These are phyloP conservation scores for Aphelenchoides fujianensis DNA, from an alignment of 1,140 invertebrate genomes.

Conservation along the genomic window DNA sequence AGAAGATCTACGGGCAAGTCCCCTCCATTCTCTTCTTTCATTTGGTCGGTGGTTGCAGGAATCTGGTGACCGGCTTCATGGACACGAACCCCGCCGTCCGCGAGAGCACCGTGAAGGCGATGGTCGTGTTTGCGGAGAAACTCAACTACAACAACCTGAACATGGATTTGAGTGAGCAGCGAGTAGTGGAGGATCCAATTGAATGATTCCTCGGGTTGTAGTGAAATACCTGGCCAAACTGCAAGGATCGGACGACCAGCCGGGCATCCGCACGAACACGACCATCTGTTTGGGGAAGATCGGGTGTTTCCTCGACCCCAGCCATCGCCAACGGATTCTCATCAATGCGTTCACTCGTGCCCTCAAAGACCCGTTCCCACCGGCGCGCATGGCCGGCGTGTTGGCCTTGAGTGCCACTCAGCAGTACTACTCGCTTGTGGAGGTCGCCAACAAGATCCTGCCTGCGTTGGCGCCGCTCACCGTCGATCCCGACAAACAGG, in stretches of 20 bases:
- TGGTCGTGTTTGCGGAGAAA: constrained; percentile 87
- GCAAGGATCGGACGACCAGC: constrained; percentile 70
- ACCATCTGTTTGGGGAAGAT: constrained; percentile 98
- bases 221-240: constrained; percentile 89
- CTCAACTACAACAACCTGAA: constrained; percentile 96
- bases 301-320: constrained; percentile 85
- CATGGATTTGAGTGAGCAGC: constrained; percentile 88
- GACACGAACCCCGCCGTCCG: constrained; percentile 93
- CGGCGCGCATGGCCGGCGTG: constrained; percentile 81
- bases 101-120: constrained; percentile 94
- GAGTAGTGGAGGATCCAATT: no score
- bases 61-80: constrained; percentile 78
- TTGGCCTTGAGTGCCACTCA: constrained; percentile 88
- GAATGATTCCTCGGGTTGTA: no score
- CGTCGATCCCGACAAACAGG: constrained; percentile 86
- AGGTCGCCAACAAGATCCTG: constrained; percentile 83
- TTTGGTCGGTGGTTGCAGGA: constrained; percentile 40
- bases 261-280: constrained; percentile 86
- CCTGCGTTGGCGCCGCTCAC: constrained; percentile 83
- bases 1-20: constrained; percentile 58
- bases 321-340: constrained; percentile 78
- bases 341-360: constrained; percentile 90
- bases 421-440: constrained; percentile 84
- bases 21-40: constrained; percentile 24
- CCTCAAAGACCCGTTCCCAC: constrained; percentile 89